Base-by-base conservation (phyloP, 2,113 vertebrate species). In the Struthidea cinerea region DNA sequence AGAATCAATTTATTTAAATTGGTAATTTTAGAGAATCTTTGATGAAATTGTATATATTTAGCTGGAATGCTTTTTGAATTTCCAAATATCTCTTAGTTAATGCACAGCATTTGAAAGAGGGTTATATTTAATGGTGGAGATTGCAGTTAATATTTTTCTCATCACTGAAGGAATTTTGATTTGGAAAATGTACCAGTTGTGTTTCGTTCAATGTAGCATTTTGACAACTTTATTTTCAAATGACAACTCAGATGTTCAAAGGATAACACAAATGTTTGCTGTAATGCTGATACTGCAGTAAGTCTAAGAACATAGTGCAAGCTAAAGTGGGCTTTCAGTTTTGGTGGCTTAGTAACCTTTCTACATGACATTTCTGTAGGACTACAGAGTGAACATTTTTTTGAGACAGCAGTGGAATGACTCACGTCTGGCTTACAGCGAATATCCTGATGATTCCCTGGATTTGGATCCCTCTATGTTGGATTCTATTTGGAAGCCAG, bases 311-410 rank as follows among this genome's bases (percentile, higher is more conserved):
- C 67, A 86, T 78, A 78, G 75, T 73, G 10, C 42, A 91, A 96
- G 32, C 39, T 89, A 17, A 77, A 87, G 27, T 61, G 33, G 23
- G 11, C 35, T 88, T 93, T 33, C 24, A 60, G 39, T 49, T 77
- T 49, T 23, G 73, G 23, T 80, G 68, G 39, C 89, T 95, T 89
- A 96, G 78, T 97, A 96, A 97, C 95, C 91, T 96, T 93, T 95
- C 53, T 55, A 76, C 86, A 67, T 97, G 96, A 56, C 88, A 53
- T 98, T 98, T 98, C 97, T 81, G n/a, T 98, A 99, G 99, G 99
- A 99, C 98, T 99, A 99, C 98, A 98, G 99, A 97, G 99, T 99
- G 98, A 99, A 99, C 96, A 99, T 99, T 98, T 99, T 99, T 98
- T 98, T 99, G 98, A 98, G 99, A 91, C 99, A 99, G 98, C 99